A percentile compares a stretch with the other conserved stretches of the same genome.
Evolutionary conservation across 2,888 invertebrate species (phyloP).

Genomic region (Dorcus hopei): DNA sequence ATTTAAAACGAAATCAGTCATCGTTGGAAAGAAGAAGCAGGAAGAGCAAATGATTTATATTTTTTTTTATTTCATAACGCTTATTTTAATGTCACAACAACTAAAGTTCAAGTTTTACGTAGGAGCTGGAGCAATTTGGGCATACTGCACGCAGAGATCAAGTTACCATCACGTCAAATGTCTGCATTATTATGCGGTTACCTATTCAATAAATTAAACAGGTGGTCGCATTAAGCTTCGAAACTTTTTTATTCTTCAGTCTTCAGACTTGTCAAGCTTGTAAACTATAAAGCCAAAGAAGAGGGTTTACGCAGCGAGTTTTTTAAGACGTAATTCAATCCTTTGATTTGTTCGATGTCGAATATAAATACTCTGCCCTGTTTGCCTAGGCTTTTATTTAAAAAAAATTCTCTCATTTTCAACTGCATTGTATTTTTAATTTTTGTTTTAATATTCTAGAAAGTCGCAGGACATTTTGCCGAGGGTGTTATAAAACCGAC

Average conservation of each 20-base stretch:
- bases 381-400: too few relatives aligned
- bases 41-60: too few relatives aligned
- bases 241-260: not conserved
- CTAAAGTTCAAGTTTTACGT: conserved; percentile 7
- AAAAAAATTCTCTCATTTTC: too few relatives aligned
- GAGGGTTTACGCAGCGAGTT: not conserved
- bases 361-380: conserved; percentile 11
- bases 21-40: too few relatives aligned
- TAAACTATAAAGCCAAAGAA: not conserved
- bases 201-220: conserved; percentile 10
- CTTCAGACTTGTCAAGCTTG: conserved; percentile 1
- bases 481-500: not conserved
- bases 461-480: too few relatives aligned
- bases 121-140: conserved; percentile 10
- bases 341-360: conserved; percentile 7
- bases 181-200: not conserved
- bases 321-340: conserved; percentile 9
- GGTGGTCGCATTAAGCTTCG: conserved; percentile 4
- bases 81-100: too few relatives aligned
- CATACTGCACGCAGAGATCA: conserved; percentile 7
- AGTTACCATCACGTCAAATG: conserved; percentile 2
- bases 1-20: too few relatives aligned
- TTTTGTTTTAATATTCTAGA: too few relatives aligned
- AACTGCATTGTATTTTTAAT: too few relatives aligned
- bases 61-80: too few relatives aligned